These are phyloP conservation scores for Metallyticus violacea DNA, from an alignment of 2,888 invertebrate species.

Conservation along the genomic window DNA sequence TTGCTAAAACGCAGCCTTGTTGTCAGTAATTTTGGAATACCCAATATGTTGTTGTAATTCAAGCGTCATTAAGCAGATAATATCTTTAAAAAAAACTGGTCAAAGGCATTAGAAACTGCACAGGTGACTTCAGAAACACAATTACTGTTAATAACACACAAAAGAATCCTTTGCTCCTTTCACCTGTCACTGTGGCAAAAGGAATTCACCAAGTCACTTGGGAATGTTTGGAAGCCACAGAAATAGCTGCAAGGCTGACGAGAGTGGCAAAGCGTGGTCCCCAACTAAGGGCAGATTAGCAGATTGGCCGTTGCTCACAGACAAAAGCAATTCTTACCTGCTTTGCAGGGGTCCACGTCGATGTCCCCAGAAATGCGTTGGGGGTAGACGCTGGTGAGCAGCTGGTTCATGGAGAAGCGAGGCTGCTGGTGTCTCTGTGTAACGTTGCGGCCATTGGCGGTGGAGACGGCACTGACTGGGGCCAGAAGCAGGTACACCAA, in stretches of 20 bases:
- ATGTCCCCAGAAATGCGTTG: slow-evolving; percentile 69
- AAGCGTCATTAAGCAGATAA: too few species aligned
- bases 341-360: slow-evolving; percentile 84
- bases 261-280: not conserved
- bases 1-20: too few species aligned
- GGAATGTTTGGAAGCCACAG: too few species aligned
- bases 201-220: not conserved
- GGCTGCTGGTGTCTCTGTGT: slow-evolving; percentile 1
- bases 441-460: not conserved
- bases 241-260: not conserved
- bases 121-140: too few species aligned
- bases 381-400: slow-evolving; percentile 62
- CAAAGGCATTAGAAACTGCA: too few species aligned
- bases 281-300: not conserved
- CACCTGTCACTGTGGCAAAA: not conserved
- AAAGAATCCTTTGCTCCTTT: not conserved
- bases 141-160: not conserved
- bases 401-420: slow-evolving; percentile 64
- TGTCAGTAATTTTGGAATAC: too few species aligned
- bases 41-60: too few species aligned
- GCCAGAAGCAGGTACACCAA: not conserved
- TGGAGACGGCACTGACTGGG: not conserved
- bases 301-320: not conserved
- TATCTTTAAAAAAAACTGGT: too few species aligned
- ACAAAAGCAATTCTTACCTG: slow-evolving; percentile 59